A percentile compares a stretch with the other conserved stretches of the same genome.
These are phyloP conservation scores for Procambarus virginalis DNA, from an alignment of 1,140 invertebrate species.

Conservation along the genomic window DNA sequence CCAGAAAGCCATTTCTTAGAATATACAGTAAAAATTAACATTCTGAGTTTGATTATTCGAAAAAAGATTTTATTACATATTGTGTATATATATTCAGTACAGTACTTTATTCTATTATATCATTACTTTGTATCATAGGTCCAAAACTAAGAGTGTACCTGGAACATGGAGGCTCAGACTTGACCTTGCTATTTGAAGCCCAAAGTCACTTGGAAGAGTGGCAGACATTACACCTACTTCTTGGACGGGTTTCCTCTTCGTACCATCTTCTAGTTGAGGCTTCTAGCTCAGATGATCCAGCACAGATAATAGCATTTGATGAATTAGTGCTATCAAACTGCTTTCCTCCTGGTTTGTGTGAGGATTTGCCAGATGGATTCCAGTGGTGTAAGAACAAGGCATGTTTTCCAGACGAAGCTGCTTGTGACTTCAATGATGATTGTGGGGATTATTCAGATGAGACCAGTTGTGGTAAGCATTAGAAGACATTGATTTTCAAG, in stretches of 20 bases:
- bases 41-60: no score
- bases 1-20: no score
- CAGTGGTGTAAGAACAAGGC: conserved; percentile 44
- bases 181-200: conserved; percentile 26
- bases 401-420: conserved; percentile 42
- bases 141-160: conserved; percentile 34
- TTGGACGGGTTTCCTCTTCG: conserved; percentile 35
- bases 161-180: conserved; percentile 44
- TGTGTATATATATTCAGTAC: neutral
- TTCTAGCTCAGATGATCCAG: neutral
- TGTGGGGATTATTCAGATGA: conserved; percentile 65
- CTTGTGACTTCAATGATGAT: conserved; percentile 64
- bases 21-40: no score
- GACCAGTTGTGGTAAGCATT: conserved; percentile 47
- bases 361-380: conserved; percentile 22
- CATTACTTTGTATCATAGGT: conserved; percentile 4
- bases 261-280: conserved; percentile 50
- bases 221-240: conserved; percentile 40
- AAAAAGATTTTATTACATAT: no score
- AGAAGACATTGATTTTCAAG: neutral
- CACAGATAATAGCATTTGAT: conserved; percentile 35
- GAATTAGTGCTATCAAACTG: conserved; percentile 36
- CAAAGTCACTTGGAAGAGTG: conserved; percentile 34
- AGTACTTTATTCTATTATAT: neutral
- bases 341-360: neutral